A percentile compares a stretch with the other conserved stretches of the same genome.
phyloP scores from a whole-genome alignment of 1,140 invertebrate species.

The Magallana angulata region DNA sequence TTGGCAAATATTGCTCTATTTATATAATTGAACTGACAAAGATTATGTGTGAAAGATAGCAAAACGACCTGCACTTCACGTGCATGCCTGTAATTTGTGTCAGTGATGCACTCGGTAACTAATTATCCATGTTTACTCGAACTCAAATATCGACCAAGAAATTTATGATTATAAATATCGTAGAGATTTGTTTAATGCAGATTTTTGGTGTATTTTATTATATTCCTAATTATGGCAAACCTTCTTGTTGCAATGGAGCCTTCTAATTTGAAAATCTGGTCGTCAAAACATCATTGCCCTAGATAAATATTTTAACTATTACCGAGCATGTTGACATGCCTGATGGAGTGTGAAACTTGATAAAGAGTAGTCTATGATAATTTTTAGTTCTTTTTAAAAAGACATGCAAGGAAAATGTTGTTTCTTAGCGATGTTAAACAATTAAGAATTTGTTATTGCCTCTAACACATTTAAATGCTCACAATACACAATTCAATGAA shows the following conservation, averaged over 20 bases:
- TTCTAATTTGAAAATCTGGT: neutral
- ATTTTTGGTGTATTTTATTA: neutral
- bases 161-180: constrained; percentile 32
- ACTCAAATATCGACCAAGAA: constrained; percentile 41
- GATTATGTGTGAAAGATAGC: neutral
- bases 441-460: no score
- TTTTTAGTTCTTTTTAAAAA: no score
- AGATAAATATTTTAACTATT: constrained; percentile 33
- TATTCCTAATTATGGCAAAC: neutral
- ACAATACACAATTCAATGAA: no score
- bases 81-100: constrained; percentile 9
- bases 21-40: neutral
- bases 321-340: constrained; percentile 20
- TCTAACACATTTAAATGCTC: no score
- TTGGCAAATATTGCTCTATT: neutral
- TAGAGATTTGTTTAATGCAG: neutral
- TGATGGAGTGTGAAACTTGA: constrained; percentile 20
- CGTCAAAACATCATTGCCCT: constrained; percentile 21
- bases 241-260: neutral
- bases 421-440: no score
- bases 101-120: neutral
- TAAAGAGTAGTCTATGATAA: no score
- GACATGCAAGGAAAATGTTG: no score
- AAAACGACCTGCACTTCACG: neutral
- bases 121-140: constrained; percentile 47